Evolutionary conservation across 2,888 invertebrate species (phyloP), one percentile per base, ranked within the genome.

Genomic region (Aromia moschata): DNA sequence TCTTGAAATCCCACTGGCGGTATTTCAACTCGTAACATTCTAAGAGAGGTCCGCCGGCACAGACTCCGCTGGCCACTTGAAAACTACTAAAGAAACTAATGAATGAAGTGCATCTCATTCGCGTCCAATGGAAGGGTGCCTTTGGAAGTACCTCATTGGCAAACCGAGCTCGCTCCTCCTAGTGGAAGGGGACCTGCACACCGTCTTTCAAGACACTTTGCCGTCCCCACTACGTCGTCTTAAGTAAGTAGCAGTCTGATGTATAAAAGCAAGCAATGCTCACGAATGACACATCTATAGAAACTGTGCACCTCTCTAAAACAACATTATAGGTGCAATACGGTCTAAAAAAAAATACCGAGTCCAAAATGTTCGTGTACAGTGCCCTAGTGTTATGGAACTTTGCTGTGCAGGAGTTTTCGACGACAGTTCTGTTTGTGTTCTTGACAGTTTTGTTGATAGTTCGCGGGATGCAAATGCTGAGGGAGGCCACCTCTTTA

Each of bases 331-430:
- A 33, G 53, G 40, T 60, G 44, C 52, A 57, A 47, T 41, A 55
- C 53, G 41, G n/a, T n/a, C n/a, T n/a, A n/a, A n/a, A n/a, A n/a
- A n/a, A n/a, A n/a, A n/a, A n/a, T n/a, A n/a, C n/a, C n/a, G n/a
- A n/a, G n/a, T n/a, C 7, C 40, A 41, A 68, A 61, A 68, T 88
- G 72, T 71, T 85, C 64, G 81, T 84, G 64, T 84, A 86, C 68
- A 77, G 87, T 71, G 72, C 84, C 65, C 81, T 83, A 58, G 83
- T 84, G 73, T 68, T 83, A 67, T 79, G 78, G 63, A 84, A 81
- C 69, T 67, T 87, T 70, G 61, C 74, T 47, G 60, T 69, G 38
- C 71, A 74, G 36, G 75, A 77, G 62, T 67, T 75, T 57, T 74
- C 78, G 33, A 76, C 76, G 54, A 81, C 81, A 63, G 75, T 85